Evolutionary conservation across 2,797 vertebrate genomes (phyloP).

Genomic region (Microhierax caerulescens): DNA sequence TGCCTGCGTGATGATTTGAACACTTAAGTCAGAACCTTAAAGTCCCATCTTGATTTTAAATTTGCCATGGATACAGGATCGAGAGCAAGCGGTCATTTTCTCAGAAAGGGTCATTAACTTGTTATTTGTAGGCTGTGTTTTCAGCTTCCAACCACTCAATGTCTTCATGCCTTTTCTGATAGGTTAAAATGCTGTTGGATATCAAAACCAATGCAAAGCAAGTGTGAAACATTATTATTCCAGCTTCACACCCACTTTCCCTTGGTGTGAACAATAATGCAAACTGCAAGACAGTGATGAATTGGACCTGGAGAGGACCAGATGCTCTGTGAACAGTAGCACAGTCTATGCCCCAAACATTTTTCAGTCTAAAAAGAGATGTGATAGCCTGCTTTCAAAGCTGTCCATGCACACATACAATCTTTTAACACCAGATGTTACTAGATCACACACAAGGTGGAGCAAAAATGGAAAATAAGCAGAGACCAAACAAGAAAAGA

Average conservation of each 20-base stretch:
- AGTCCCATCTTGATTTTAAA: background rate
- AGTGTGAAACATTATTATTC: constrained; percentile 60
- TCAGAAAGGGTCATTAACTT: background rate
- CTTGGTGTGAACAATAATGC: constrained; percentile 42
- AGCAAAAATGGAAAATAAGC: accelerated
- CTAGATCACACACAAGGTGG: background rate
- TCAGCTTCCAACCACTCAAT: background rate
- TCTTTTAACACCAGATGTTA: background rate
- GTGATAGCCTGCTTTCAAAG: background rate
- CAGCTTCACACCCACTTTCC: constrained; percentile 59
- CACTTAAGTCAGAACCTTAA: background rate
- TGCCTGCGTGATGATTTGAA: accelerated
- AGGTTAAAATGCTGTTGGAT: background rate
- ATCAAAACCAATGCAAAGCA: background rate
- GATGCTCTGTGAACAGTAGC: constrained; percentile 27
- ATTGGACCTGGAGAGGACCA: constrained; percentile 51
- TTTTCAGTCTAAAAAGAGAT: background rate
- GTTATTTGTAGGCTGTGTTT: background rate
- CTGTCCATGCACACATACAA: background rate
- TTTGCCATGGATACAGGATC: accelerated
- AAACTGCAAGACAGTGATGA: constrained; percentile 51
- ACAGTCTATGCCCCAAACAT: background rate
- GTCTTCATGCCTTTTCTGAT: background rate
- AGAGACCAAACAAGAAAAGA: background rate
- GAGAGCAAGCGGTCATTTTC: background rate